These are phyloP conservation scores for Malacoctenus gilli DNA, from an alignment of 2,797 vertebrate species.

Conservation along the genomic window DNA sequence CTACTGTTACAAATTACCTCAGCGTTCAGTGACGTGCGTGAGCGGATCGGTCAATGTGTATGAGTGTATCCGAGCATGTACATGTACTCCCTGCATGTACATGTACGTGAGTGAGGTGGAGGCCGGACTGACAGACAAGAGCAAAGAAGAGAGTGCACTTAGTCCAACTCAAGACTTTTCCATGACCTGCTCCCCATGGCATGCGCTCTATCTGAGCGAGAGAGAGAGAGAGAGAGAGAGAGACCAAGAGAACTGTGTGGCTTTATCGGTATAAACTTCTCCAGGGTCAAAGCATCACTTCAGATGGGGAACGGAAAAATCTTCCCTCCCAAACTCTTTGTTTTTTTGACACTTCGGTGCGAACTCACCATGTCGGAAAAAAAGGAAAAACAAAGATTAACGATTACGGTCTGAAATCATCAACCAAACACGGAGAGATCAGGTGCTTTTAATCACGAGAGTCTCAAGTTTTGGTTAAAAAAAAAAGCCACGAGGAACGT, in stretches of 20 bases:
- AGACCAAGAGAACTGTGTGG: conserved; percentile 73
- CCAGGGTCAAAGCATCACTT: conserved; percentile 78
- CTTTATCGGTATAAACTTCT: conserved; percentile 79
- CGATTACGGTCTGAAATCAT: conserved; percentile 43
- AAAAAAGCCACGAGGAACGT: conserved; percentile 20
- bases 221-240: no score
- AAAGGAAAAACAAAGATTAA: conserved; percentile 52
- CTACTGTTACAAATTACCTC: conserved; percentile 77
- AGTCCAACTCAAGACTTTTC: conserved; percentile 81
- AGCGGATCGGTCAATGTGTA: conserved; percentile 51
- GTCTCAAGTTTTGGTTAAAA: conserved; percentile 19
- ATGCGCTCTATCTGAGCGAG: conserved; percentile 83
- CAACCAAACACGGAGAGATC: conserved; percentile 46
- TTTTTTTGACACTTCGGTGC: conserved; percentile 44
- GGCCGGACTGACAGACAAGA: conserved; percentile 68
- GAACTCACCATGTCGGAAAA: conserved; percentile 56
- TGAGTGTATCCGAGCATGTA: conserved; percentile 59
- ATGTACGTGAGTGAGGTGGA: conserved; percentile 43
- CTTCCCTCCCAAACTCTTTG: conserved; percentile 53
- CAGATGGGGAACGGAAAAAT: conserved; percentile 61
- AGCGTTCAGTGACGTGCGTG: conserved; percentile 73
- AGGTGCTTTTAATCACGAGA: conserved; percentile 20
- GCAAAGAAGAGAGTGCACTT: conserved; percentile 75
- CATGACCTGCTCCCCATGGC: conserved; percentile 82
- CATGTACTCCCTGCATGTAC: conserved; percentile 31